Evolutionary conservation across 2,113 vertebrate genomes (phyloP), one percentile per base, ranked within the genome.

Genomic region (Isichthys henryi): DNA sequence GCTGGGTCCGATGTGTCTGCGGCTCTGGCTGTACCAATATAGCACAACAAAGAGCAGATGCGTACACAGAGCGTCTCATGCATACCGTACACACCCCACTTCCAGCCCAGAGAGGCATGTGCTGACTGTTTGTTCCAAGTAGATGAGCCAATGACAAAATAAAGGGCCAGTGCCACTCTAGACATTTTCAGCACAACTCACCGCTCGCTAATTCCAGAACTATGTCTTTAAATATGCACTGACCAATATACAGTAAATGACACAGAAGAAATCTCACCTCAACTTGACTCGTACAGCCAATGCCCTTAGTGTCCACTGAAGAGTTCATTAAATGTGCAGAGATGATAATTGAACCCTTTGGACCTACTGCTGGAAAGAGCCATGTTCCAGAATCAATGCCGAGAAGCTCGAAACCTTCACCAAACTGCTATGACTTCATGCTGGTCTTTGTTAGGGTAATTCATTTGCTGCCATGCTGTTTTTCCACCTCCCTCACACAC

Each of bases 301-400:
- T 74, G n/a, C 4, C 74, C 35, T 43, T 80, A 43, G 74, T 70
- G 62, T 31, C n/a, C n/a, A 70, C 8, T 1, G 1, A 66, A 66
- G 62, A 66, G 23, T 66, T 66, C 62, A 66, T n/a, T 66, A 66
- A 66, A 66, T 66, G 62, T 66, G 8, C n/a, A 31, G 62, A 84
- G 82, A 84, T 27, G 70, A 35, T 11, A 84, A 46, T 8, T 43
- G 46, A 45, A 48, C 43, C 82, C 39, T 45, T n/a, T 48, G 19
- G 8, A 84, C 46, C 83, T 86, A n/a, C 83, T 86, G 83, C 83
- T 49, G n/a, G 45, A 11, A 58, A 86, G 86, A 88, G 86, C 8
- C 87, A 88, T 87, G 91, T 89, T 89, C 74, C 89, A 93, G 88
- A 91, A 90, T 83, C 0, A 7, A 43, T 27, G 15, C 13, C 3